Evolutionary conservation across 2,888 invertebrate species (phyloP), one percentile per base, ranked within the genome.

Genomic region (Rhagonycha fulva): DNA sequence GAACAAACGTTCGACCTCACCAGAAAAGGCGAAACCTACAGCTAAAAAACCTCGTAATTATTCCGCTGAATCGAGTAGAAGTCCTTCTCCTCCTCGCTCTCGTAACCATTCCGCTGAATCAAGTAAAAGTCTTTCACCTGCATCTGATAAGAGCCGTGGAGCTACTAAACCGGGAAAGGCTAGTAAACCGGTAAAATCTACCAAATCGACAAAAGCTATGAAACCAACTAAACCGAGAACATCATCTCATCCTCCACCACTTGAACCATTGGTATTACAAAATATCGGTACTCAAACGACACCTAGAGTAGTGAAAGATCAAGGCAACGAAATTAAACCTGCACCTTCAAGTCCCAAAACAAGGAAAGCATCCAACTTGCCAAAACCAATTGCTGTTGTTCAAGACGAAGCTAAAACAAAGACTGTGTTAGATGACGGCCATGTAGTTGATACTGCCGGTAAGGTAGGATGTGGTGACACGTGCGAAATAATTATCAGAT

Each of bases 201-300:
- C 23, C 24, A 63, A 63, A 14, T 4, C 24, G 12, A 24, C 5
- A 24, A 63, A 23, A 7, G n/a, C 7, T 23, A 23, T 12, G 4
- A 63, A 63, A 23, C 12, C 19, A 19, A n/a, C n/a, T 19, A 66
- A 66, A 66, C 23, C 23, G 12, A 23, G 12, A n/a, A 24, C 12
- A 26, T 12, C 63, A 4, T n/a, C 26, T 12, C 24, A 11, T 66
- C 11, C 72, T 9, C 62, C 62, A 14, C 30, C 12, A 30, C 74
- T 84, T 7, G 80, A 86, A 24, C 78, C 47, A 47, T 47, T 47
- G n/a, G n/a, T 47, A n/a, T 47, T 86, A 60, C 87, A 87, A 81
- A 87, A 86, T 79, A 86, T 80, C 3, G 86, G 87, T 72, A 87
- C 87, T 1, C 87, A 87, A 80, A 87, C 87, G 0, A 85, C 87